phyloP scores from a whole-genome alignment of 2,113 vertebrate genomes.

The Indri indri region DNA sequence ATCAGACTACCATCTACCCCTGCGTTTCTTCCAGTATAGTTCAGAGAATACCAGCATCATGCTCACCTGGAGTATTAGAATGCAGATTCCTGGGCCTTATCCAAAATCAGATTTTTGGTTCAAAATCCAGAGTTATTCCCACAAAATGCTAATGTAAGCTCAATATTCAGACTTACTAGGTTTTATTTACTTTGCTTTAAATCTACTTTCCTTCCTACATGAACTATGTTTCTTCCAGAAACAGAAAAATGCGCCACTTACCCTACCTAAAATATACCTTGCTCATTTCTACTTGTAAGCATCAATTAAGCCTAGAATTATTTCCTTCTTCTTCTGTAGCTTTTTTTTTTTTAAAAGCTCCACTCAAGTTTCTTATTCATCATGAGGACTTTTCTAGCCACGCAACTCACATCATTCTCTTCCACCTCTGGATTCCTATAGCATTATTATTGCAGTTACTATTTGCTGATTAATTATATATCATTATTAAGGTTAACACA shows the following conservation, averaged over 20 bases:
- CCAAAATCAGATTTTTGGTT: neutral
- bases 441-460: neutral
- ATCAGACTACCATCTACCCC: neutral
- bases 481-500: neutral
- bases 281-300: neutral
- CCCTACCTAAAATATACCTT: neutral
- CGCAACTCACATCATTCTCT: neutral
- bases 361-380: neutral
- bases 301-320: neutral
- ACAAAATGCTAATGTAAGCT: neutral
- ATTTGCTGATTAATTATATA: neutral
- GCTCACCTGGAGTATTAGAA: neutral
- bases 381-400: neutral
- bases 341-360: constrained; percentile 8
- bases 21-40: neutral
- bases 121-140: neutral
- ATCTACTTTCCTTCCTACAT: neutral
- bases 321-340: neutral
- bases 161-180: neutral
- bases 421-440: neutral
- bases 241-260: neutral
- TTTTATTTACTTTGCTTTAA: neutral
- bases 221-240: neutral
- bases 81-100: neutral
- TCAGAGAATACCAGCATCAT: neutral